Evolutionary conservation across 2,113 vertebrate genomes (phyloP), one percentile per base, ranked within the genome.

Genomic region (Loxodonta africana): DNA sequence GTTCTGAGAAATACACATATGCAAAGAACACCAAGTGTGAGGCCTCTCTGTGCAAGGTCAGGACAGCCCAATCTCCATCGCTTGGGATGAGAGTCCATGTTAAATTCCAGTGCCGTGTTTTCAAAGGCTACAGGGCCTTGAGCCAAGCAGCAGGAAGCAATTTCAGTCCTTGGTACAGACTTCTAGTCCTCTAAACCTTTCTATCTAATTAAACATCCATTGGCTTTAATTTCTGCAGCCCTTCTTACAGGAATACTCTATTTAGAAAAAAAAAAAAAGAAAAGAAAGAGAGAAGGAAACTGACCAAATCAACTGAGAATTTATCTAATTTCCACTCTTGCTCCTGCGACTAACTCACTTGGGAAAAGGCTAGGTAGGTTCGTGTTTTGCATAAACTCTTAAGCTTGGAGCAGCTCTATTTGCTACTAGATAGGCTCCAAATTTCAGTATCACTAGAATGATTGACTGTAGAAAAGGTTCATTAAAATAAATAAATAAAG

Each of bases 261-360:
- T 37, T 71, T 85, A 9, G 28, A 81, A 95, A 94, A 83, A 53
- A 84, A 53, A 84, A 83, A 85, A 80, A 84, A 83, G 82, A 80
- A 84, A 57, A 57, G 53, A 17, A 17, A 87, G 78, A 94, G 63
- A 87, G 37, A 95, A 15, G 21, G 25, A 57, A 83, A 83, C 76
- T 80, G 90, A 80, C n/a, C 3, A 53, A 82, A 53, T 65, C 57
- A 81, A 57, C 37, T 60, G 90, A 93, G 83, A 85, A 87, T 92
- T 30, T 90, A 46, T 86, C 84, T 91, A 20, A 93, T 95, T 93
- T 94, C 92, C 41, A 69, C 67, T 87, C 80, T 88, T 73, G 57
- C 77, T 67, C 76, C 92, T 53, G 6, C 71, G 81, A 90, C 81
- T 77, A 81, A 88, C n/a, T 76, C 28, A 51, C 73, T 41, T 78